Percentiles rank a stretch among this genome's conserved stretches.
phyloP scores from a whole-genome alignment of 2,797 vertebrate genomes.

The Percopsis omiscomaycus region DNA sequence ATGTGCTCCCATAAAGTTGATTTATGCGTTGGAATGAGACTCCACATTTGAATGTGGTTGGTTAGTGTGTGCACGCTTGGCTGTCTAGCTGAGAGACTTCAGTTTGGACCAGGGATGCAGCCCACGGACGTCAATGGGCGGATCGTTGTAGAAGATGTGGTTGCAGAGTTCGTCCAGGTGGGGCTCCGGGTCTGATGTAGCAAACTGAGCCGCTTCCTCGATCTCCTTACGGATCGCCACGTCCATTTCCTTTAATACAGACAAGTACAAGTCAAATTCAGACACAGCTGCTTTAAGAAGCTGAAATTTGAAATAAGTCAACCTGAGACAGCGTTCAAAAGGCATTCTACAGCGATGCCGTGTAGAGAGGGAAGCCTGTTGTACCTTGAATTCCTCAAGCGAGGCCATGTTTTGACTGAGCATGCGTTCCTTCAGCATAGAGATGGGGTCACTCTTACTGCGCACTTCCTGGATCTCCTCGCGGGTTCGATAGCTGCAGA shows the following conservation, averaged over 20 bases:
- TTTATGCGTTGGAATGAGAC: background rate
- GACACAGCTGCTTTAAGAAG: background rate
- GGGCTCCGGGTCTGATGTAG: constrained; percentile 83
- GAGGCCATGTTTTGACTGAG: constrained; percentile 84
- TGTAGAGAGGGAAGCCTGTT: too few relatives aligned
- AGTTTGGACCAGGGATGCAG: constrained; percentile 85
- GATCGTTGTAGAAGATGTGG: constrained; percentile 76
- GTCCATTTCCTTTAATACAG: constrained; percentile 80
- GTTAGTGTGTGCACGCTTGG: background rate
- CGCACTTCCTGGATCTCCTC: constrained; percentile 92
- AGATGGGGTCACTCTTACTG: constrained; percentile 91
- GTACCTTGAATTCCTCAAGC: constrained; percentile 88
- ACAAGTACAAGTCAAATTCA: background rate
- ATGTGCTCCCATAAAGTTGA: background rate
- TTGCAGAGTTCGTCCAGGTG: constrained; percentile 81
- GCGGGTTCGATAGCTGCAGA: constrained; percentile 85
- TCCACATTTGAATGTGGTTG: background rate
- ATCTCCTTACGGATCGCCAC: constrained; percentile 82
- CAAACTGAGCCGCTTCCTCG: constrained; percentile 85
- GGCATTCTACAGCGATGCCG: background rate
- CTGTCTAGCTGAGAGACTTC: constrained; percentile 80
- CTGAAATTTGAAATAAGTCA: too few relatives aligned
- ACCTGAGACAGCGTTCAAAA: background rate
- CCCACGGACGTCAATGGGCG: constrained; percentile 84
- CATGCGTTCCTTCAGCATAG: constrained; percentile 87